These are phyloP conservation scores for Axis porcinus DNA, from an alignment of 2,113 vertebrate species.

Conservation along the genomic window DNA sequence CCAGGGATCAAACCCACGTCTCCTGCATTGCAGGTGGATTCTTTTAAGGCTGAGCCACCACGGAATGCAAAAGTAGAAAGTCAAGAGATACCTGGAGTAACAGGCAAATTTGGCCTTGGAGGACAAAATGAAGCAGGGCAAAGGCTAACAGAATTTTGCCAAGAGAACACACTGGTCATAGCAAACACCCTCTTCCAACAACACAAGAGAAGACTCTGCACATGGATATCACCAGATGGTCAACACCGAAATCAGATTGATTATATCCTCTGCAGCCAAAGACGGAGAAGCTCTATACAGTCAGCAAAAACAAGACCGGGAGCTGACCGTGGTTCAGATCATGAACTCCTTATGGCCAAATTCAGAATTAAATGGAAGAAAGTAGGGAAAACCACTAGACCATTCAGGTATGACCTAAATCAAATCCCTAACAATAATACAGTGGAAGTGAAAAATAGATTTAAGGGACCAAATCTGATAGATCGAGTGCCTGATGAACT, in stretches of 20 bases:
- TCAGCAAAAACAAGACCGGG: not conserved
- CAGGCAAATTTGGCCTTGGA: not conserved
- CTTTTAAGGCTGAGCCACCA: not conserved
- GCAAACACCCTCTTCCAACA: not conserved
- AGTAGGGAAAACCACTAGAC: not conserved
- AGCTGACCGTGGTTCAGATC: not conserved
- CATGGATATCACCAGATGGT: not conserved
- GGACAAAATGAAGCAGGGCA: not conserved
- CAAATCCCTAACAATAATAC: not conserved
- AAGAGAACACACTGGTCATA: not conserved
- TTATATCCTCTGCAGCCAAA: not conserved
- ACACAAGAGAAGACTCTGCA: not conserved
- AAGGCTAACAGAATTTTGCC: not conserved
- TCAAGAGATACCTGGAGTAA: not conserved
- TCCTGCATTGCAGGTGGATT: not conserved
- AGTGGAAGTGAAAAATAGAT: not conserved
- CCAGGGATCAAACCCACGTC: not conserved
- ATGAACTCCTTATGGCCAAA: not conserved
- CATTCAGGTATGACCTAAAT: not conserved
- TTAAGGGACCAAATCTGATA: not conserved
- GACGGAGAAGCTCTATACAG: not conserved
- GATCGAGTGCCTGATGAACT: not conserved
- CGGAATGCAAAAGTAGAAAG: not conserved
- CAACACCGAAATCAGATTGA: not conserved
- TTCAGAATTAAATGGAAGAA: not conserved